Evolutionary conservation across 2,888 invertebrate genomes (phyloP), one percentile per base, ranked within the genome.

Genomic region (Tyria jacobaeae): DNA sequence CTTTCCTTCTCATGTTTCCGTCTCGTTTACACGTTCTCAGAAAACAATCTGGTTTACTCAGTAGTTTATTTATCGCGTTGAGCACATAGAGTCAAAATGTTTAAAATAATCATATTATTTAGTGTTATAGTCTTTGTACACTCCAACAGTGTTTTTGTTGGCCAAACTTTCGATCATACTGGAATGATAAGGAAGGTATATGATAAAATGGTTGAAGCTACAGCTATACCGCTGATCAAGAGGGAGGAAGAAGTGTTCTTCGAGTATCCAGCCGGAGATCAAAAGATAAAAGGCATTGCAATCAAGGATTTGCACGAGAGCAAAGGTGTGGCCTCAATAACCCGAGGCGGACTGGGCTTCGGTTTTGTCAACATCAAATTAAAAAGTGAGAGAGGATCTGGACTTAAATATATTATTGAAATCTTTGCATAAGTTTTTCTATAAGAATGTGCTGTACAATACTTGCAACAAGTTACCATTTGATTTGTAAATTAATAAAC

Each of bases 331-430:
- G 82, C 88, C 0, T 86, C 90, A 0, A 88, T 92, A 1, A 87
- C 68, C 0, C 68, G 85, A 5, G 92, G 92, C 0, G 92, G 92
- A 0, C 67, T 90, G 0, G 89, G 89, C 0, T 85, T 86, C 37
- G 73, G 81, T 24, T 87, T 82, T 35, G 92, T 87, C 1, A 83
- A 83, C 10, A 87, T 92, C 4, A 89, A 89, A 27, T 56, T 92
- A 50, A 90, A 89, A 60, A 90, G 92, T 64, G 88, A 87, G 71
- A 72, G 89, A 10, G 88, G 89, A 0, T 85, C 86, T 0, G 89
- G 90, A 0, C 82, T 83, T 15, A 87, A 80, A 34, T 91, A 71
- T 65, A 58, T 83, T 0, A 82, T 92, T 21, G 89, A 88, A 73
- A 80, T 92, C 9, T 92, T 39, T 44, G 76, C 73, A 10, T 76